Conservation (phyloP, 2,888 invertebrate genomes). For the Cerastis rubricosa region DNA sequence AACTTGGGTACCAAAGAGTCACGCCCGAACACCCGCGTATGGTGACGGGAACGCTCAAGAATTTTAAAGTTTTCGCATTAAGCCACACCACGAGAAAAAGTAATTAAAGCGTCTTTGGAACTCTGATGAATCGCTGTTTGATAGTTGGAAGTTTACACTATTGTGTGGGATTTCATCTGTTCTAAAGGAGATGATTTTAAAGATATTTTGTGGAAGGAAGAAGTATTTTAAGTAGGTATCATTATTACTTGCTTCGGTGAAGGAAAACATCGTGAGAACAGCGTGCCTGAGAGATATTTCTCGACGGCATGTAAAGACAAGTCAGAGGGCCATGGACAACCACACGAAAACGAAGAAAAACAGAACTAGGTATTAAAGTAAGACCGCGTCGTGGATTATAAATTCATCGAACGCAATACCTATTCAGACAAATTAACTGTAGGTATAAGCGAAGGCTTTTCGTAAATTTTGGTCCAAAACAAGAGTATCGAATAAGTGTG, state of each 20-base stretch:
- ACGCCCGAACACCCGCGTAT: slow-evolving; percentile 73
- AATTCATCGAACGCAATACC: background rate
- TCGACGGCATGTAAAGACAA: too few species aligned
- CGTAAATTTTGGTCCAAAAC: too few species aligned
- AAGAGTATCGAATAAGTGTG: too few species aligned
- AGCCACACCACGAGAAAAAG: slow-evolving; percentile 68
- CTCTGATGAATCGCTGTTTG: slow-evolving; percentile 54
- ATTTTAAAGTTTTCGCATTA: slow-evolving; percentile 88
- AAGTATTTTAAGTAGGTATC: background rate
- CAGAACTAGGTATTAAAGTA: background rate
- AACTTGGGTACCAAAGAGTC: slow-evolving; percentile 84
- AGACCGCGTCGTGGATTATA: background rate
- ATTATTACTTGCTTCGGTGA: too few species aligned
- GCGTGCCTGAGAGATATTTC: too few species aligned
- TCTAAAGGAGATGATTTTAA: slow-evolving; percentile 9
- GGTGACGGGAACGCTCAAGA: slow-evolving; percentile 68
- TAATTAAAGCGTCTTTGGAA: slow-evolving; percentile 71
- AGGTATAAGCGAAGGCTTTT: too few species aligned
- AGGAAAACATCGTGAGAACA: too few species aligned
- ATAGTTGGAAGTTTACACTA: slow-evolving; percentile 54
- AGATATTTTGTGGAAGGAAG: background rate
- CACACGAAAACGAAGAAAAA: too few species aligned
- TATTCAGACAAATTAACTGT: background rate
- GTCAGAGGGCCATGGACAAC: too few species aligned
- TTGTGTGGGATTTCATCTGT: slow-evolving; percentile 9